Base-by-base conservation (phyloP, 92 coral and sea anemone genomes). In the Isaurus tuberculatus region DNA sequence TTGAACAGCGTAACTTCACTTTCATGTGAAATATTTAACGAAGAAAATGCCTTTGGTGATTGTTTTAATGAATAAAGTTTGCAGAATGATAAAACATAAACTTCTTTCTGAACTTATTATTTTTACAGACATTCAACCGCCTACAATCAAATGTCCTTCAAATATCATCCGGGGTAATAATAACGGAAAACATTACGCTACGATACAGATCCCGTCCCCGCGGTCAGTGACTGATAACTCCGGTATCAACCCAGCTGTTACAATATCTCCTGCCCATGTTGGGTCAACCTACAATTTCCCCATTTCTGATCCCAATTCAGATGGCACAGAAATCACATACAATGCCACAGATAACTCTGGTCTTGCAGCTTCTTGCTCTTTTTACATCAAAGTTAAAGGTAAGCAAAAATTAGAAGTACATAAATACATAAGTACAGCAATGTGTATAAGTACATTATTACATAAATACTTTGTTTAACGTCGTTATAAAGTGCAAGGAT, bases 311-410 rank as follows among this genome's bases (percentile, higher is more conserved):
- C 82, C 53, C 11, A 77, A 77, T 34, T 27, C 37, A 13, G 64
- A 25, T n/a, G 92, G 90, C 28, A 73, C 88, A 37, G 91, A 79
- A 79, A 79, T 93, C 44, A 58, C 74, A 19, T 93, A 78, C 65
- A 91, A 88, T 2, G 97, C 97, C 9, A 79, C 88, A 5, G 97
- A 93, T 37, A 86, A 75, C 5, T 92, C 85, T 1, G 94, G 94
- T 0, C 80, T 90, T 28, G 70, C 80, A 2, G 81, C 74, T 3
- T 75, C 72, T 7, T 93, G 97, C 85, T 65, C 86, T 28, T 93
- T 91, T 84, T 75, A 83, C 71, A 88, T 93, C 20, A 79, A 73
- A 32, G 89, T 93, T 7, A 90, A 82, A 90, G 97, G 97, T 90
- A 37, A 73, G 83, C 5, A 33, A 43, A 25, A n/a, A 72, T 4